phyloP scores from a whole-genome alignment of 2,888 invertebrate genomes.

The Andrena dorsata region DNA sequence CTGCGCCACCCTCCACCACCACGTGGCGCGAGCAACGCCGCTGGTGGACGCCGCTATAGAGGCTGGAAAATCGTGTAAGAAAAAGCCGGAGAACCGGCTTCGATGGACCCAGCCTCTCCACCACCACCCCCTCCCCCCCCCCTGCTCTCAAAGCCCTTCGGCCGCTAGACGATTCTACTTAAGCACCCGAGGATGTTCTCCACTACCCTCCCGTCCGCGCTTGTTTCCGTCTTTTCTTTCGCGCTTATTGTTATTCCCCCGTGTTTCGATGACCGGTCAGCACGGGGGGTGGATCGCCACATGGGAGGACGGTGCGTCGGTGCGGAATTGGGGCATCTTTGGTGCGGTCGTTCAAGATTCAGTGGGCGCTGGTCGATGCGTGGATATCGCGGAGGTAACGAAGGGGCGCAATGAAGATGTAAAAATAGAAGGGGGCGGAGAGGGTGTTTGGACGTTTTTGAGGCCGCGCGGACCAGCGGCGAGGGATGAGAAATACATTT shows the following conservation, averaged over 20 bases:
- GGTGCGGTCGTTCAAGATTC: slow-evolving; percentile 30
- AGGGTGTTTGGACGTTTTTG: too few relatives aligned
- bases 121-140: not conserved
- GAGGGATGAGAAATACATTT: too few relatives aligned
- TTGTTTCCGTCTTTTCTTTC: slow-evolving; percentile 2
- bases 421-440: too few relatives aligned
- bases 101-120: slow-evolving; percentile 37
- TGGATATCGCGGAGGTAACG: too few relatives aligned
- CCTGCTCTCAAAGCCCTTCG: slow-evolving; percentile 39
- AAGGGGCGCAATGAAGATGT: too few relatives aligned
- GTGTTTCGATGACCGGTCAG: slow-evolving; percentile 41
- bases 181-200: slow-evolving; percentile 63
- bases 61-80: slow-evolving; percentile 72
- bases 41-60: slow-evolving; percentile 64
- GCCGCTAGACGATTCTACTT: slow-evolving; percentile 70
- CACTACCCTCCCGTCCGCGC: slow-evolving; percentile 17
- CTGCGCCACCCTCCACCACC: slow-evolving; percentile 74
- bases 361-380: not conserved
- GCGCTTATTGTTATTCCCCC: slow-evolving; percentile 48
- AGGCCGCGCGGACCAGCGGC: too few relatives aligned
- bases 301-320: not conserved
- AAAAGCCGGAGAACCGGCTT: slow-evolving; percentile 63
- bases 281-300: not conserved
- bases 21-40: slow-evolving; percentile 67
- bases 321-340: slow-evolving; percentile 6